Percentiles rank a stretch among this genome's conserved stretches.
These are phyloP conservation scores for Littorina saxatilis DNA, from an alignment of 1,140 invertebrate genomes.

Conservation along the genomic window DNA sequence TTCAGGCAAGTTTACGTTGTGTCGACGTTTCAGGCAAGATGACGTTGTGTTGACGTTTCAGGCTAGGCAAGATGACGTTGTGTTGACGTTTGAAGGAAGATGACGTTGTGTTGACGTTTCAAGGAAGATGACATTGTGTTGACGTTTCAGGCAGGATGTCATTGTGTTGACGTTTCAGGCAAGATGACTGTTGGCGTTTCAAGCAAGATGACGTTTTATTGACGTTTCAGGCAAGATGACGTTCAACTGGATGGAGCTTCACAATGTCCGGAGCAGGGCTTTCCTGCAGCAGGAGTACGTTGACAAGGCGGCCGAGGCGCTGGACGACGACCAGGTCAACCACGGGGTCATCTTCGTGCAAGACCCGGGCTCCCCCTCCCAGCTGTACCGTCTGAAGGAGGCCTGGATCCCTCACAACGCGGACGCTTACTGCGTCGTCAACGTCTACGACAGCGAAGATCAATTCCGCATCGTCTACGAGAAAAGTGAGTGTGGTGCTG, in stretches of 20 bases:
- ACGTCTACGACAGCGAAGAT: constrained; percentile 43
- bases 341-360: constrained; percentile 51
- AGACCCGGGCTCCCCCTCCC: constrained; percentile 37
- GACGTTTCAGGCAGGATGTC: too few species aligned
- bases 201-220: too few species aligned
- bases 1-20: too few species aligned
- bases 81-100: too few species aligned
- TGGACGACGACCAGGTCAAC: constrained; percentile 44
- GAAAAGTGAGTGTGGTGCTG: constrained; percentile 38
- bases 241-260: constrained; percentile 52
- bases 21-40: too few species aligned
- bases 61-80: too few species aligned
- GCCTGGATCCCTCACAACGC: constrained; percentile 51
- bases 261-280: constrained; percentile 44
- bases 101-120: too few species aligned
- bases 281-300: constrained; percentile 49
- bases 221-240: constrained; percentile 45
- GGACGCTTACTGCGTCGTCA: constrained; percentile 43
- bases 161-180: too few species aligned
- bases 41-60: too few species aligned
- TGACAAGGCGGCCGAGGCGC: constrained; percentile 39
- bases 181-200: too few species aligned
- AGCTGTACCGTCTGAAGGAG: constrained; percentile 49
- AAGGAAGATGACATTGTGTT: too few species aligned
- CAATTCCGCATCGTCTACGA: constrained; percentile 41